Evolutionary conservation across 2,797 vertebrate species (phyloP).

Genomic region (Natrix natrix): DNA sequence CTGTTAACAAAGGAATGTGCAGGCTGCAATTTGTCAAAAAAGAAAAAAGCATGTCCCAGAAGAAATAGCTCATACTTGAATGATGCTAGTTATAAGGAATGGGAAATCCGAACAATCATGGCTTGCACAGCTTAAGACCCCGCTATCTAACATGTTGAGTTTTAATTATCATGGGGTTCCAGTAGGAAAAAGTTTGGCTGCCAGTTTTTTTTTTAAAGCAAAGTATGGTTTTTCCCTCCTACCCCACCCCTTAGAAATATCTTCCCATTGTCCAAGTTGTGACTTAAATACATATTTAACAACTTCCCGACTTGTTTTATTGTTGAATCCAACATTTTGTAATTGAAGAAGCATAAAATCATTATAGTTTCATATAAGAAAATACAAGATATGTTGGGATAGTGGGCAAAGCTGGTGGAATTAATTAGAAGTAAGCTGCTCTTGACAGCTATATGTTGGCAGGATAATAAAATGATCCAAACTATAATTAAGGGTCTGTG

Average conservation of each 20-base stretch:
- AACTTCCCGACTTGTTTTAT: background rate
- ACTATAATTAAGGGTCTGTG: constrained; percentile 78
- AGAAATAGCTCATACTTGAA: background rate
- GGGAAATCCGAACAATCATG: background rate
- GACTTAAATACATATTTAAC: background rate
- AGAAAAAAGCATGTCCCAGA: background rate
- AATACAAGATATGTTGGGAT: constrained; percentile 62
- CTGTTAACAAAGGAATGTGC: background rate
- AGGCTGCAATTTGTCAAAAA: background rate
- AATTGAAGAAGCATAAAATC: background rate
- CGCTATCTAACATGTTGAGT: background rate
- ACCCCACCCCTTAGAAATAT: background rate
- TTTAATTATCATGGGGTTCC: background rate
- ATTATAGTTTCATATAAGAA: constrained; percentile 48
- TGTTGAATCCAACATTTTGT: background rate
- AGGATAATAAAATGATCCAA: constrained; percentile 62
- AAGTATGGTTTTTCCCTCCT: background rate
- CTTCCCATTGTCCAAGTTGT: background rate
- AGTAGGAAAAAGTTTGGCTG: background rate
- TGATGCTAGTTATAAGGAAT: background rate
- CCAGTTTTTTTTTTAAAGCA: background rate
- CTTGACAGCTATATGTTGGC: constrained; percentile 74
- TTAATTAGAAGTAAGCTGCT: constrained; percentile 70
- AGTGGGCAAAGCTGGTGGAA: constrained; percentile 56
- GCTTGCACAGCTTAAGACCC: background rate